Evolutionary conservation across 1,140 invertebrate species (phyloP).

Genomic region (Cylas formicarius): DNA sequence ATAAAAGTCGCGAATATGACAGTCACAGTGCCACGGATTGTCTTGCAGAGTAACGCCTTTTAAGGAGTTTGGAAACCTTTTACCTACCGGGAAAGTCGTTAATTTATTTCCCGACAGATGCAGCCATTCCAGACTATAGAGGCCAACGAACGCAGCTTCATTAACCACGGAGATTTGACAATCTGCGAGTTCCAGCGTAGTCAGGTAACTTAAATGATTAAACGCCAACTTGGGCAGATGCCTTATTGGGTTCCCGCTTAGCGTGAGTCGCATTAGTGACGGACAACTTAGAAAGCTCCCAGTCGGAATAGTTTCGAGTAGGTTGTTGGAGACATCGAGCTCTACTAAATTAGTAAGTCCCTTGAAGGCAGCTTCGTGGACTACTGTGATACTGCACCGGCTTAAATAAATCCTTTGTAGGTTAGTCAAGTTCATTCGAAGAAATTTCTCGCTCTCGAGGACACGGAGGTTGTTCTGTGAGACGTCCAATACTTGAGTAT

Average conservation of each 20-base stretch:
- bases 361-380: constrained; percentile 69
- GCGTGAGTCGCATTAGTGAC: constrained; percentile 68
- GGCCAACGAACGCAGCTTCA: constrained; percentile 69
- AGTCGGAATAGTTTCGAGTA: constrained; percentile 65
- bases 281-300: constrained; percentile 67
- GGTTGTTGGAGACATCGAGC: constrained; percentile 76
- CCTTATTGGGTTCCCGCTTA: constrained; percentile 73
- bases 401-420: constrained; percentile 77
- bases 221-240: constrained; percentile 63
- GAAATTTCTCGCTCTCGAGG: constrained; percentile 66
- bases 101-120: constrained; percentile 74
- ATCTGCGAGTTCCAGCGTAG: constrained; percentile 70
- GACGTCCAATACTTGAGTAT: constrained; percentile 80
- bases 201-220: constrained; percentile 62
- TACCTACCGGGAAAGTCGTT: constrained; percentile 56
- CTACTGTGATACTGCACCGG: constrained; percentile 63
- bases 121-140: constrained; percentile 74
- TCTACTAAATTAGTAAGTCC: constrained; percentile 82
- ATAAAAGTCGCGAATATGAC: constrained; percentile 64
- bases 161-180: constrained; percentile 70
- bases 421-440: constrained; percentile 69
- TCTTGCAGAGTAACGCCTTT: constrained; percentile 60
- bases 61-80: constrained; percentile 61
- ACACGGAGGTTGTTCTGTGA: constrained; percentile 70
- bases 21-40: constrained; percentile 86